Evolutionary conservation across 2,113 vertebrate genomes (phyloP).

Genomic region (Hippocampus barbouri): DNA sequence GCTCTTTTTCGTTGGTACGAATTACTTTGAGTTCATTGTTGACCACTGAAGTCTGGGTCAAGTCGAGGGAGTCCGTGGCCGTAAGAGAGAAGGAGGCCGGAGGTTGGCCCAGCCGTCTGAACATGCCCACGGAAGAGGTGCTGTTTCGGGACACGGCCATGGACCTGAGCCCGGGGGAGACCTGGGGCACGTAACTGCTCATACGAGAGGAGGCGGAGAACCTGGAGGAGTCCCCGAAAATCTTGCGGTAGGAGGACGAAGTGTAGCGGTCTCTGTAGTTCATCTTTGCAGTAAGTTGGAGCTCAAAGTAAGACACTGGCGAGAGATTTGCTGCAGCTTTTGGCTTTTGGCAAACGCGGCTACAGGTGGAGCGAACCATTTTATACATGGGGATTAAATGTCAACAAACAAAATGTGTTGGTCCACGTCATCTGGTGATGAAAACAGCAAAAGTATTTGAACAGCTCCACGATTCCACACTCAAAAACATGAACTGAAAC

Average conservation of each 20-base stretch:
- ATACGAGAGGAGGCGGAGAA: conserved; percentile 56
- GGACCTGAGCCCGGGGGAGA: conserved; percentile 51
- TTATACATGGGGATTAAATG: not conserved
- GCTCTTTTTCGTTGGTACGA: conserved; percentile 84
- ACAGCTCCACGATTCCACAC: not conserved
- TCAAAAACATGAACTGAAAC: not conserved
- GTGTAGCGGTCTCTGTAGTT: conserved; percentile 75
- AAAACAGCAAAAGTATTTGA: not conserved
- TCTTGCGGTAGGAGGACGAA: conserved; percentile 78
- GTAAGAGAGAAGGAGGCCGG: conserved; percentile 56
- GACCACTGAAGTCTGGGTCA: conserved; percentile 72
- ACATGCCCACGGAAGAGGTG: conserved; percentile 54
- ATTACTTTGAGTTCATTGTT: conserved; percentile 77
- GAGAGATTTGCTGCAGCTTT: conserved; percentile 30
- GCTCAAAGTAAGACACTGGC: conserved; percentile 25
- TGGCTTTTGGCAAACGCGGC: conserved; percentile 43
- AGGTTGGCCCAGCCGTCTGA: conserved; percentile 40
- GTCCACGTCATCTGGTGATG: not conserved
- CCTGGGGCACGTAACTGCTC: conserved; percentile 36
- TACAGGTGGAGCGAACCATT: conserved; percentile 39
- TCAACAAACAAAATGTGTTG: not conserved
- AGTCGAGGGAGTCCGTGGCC: conserved; percentile 64
- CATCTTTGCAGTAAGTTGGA: conserved; percentile 62
- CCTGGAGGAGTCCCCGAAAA: conserved; percentile 76
- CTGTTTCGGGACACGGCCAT: conserved; percentile 60